Conservation (phyloP, 2,888 invertebrate species). For the Aethes cnicana region DNA sequence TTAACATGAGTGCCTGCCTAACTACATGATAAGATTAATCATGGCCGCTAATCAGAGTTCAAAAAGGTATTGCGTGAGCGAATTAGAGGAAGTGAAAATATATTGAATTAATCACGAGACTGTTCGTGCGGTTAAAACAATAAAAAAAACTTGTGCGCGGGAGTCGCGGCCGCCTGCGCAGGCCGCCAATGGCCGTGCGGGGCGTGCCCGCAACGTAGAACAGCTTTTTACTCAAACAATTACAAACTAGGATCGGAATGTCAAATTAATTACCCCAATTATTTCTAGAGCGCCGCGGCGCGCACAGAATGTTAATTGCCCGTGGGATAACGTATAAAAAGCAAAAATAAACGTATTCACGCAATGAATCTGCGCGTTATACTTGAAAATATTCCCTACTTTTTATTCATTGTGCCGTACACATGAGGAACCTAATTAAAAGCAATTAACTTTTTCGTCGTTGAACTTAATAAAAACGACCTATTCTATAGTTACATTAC, state of each 20-base stretch:
- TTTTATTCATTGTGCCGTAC: too few relatives aligned
- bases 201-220: constrained; percentile 52
- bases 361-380: too few relatives aligned
- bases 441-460: too few relatives aligned
- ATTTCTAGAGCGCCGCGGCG: constrained; percentile 44
- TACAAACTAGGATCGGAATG: constrained; percentile 52
- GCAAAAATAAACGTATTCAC: too few relatives aligned
- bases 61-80: constrained; percentile 66
- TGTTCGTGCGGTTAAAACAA: constrained; percentile 56
- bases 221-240: constrained; percentile 61
- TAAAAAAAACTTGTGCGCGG: constrained; percentile 51
- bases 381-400: too few relatives aligned
- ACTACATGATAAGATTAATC: constrained; percentile 41
- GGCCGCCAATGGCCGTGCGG: constrained; percentile 51
- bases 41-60: constrained; percentile 47
- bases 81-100: constrained; percentile 58
- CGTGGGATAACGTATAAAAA: constrained; percentile 35
- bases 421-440: too few relatives aligned
- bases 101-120: constrained; percentile 74
- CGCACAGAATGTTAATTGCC: constrained; percentile 52
- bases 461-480: too few relatives aligned
- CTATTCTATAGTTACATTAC: too few relatives aligned
- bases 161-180: constrained; percentile 46
- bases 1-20: constrained; percentile 37
- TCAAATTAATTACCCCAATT: constrained; percentile 67